Base-by-base conservation (phyloP, 2,797 vertebrate species). In the Monodelphis domestica region DNA sequence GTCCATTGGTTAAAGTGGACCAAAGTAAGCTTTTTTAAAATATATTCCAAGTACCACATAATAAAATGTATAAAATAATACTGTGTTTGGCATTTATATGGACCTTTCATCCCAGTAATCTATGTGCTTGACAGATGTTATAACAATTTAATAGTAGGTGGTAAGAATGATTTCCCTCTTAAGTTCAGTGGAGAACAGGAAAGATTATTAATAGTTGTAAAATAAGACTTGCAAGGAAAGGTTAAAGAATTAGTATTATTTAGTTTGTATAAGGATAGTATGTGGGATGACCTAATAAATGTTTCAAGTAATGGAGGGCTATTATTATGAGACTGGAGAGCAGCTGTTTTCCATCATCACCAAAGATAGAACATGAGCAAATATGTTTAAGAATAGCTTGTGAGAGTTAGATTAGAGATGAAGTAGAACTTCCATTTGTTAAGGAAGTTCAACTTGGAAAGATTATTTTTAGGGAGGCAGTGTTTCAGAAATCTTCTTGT, bases 151-250 rank as follows among this genome's bases (percentile, higher is more conserved):
- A 89, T 91, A 90, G 11, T 92, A 89, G 63, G 89, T 84, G 88
- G 89, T 89, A 93, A 70, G 63, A 95, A n/a, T 93, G 89, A 28
- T 90, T n/a, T 92, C 87, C 93, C 84, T 89, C 29, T 84, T 90
- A 93, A 89, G 84, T 50, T 89, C 87, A 53, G 51, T 88, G 93
- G 93, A 54, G 12, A 97, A 28, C 38, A 53, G 63, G 50, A 93
- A 94, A 89, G n/a, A 53, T 55, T 87, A 52, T 12, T 92, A 84
- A 89, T 14, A 54, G 55, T 92, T 53, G 94, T 95, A 53, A 94
- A 96, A 87, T 63, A 94, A 53, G 92, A 93, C 7, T 53, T 63
- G 84, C 1, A 89, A 94, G 53, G 55, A 89, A 88, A 94, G 53
- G 38, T 89, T 92, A 89, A 94, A 94, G 56, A 92, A 88, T 54